These are phyloP conservation scores for Hymenochirus boettgeri DNA, from an alignment of 2,113 vertebrate species.

Conservation along the genomic window DNA sequence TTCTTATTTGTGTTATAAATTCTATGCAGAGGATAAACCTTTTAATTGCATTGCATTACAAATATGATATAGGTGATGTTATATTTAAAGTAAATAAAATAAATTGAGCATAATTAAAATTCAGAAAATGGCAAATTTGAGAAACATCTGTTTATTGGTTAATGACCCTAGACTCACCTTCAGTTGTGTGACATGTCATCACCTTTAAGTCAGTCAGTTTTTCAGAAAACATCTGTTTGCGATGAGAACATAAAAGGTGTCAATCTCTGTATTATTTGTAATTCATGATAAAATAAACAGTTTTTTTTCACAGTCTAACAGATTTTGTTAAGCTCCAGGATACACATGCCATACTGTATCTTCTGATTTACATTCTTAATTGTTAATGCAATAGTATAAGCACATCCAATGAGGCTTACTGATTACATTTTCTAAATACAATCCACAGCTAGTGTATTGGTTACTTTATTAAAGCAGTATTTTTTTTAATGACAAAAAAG, in stretches of 20 bases:
- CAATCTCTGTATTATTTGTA: not conserved
- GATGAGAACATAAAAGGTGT: slow-evolving; percentile 40
- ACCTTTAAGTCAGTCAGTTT: slow-evolving; percentile 33
- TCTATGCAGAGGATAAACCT: not conserved
- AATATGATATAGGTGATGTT: not conserved
- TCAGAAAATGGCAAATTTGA: not conserved
- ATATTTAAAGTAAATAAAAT: not conserved
- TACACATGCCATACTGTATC: not conserved
- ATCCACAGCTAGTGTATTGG: no score
- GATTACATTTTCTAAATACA: no score
- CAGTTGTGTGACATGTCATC: slow-evolving; percentile 37
- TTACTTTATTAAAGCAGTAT: no score
- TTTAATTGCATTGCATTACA: not conserved
- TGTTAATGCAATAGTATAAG: not conserved
- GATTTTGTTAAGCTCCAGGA: not conserved
- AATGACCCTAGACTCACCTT: not conserved
- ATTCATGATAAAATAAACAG: slow-evolving; percentile 15
- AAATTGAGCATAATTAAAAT: not conserved
- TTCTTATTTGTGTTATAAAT: no score
- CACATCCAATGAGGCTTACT: not conserved
- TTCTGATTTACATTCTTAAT: not conserved
- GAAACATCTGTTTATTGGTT: slow-evolving; percentile 42
- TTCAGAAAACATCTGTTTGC: slow-evolving; percentile 45
- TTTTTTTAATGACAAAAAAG: no score
- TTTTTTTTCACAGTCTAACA: not conserved